phyloP scores from a whole-genome alignment of 2,113 vertebrate species.

The Balaeniceps rex region DNA sequence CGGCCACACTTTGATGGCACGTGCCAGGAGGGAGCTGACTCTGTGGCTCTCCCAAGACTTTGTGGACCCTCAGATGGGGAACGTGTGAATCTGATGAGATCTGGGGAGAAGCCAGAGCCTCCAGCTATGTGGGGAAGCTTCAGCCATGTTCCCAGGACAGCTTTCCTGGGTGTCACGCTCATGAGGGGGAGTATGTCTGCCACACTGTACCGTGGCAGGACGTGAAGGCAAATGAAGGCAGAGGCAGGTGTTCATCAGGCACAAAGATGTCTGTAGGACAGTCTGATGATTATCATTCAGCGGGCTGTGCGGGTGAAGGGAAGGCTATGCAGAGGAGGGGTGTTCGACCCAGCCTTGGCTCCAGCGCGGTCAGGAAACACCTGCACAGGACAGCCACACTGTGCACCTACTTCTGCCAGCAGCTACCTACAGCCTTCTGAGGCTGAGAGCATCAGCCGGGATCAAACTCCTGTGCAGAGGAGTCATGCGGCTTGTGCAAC shows the following conservation, averaged over 20 bases:
- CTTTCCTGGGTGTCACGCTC: not conserved
- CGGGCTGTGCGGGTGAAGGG: not conserved
- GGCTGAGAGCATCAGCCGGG: rapidly evolving
- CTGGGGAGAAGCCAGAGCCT: not conserved
- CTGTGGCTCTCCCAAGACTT: not conserved
- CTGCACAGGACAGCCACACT: not conserved
- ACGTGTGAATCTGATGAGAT: not conserved
- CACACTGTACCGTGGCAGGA: not conserved
- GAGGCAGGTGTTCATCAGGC: not conserved
- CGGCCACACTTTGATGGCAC: not conserved
- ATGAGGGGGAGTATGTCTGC: not conserved
- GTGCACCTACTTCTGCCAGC: not conserved
- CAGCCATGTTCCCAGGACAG: not conserved
- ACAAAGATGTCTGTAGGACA: not conserved
- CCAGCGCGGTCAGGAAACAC: not conserved
- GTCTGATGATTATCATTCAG: not conserved
- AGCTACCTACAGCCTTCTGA: not conserved
- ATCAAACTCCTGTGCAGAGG: not conserved
- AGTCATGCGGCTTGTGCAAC: not conserved
- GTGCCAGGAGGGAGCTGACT: not conserved
- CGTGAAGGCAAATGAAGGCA: not conserved
- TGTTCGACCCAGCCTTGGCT: not conserved
- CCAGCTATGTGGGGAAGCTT: not conserved
- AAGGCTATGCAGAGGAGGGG: not conserved
- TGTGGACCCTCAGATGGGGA: not conserved